Conservation (phyloP, 2,113 vertebrate genomes). For the Crotalus helleri region DNA sequence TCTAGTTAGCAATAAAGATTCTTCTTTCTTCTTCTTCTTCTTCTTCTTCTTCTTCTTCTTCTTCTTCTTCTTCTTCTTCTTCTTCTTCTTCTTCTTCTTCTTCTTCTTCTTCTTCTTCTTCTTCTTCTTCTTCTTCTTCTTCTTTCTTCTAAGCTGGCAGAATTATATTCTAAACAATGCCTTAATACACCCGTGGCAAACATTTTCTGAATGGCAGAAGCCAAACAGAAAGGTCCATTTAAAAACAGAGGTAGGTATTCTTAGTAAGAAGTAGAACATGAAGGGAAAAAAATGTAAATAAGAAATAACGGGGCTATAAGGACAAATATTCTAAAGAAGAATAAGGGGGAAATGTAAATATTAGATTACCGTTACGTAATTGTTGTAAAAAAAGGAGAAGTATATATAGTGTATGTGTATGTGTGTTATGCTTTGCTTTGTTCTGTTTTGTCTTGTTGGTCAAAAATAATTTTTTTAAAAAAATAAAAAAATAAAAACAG, state of each 20-base stretch:
- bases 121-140: not conserved
- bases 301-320: no score
- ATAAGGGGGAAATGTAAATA: no score
- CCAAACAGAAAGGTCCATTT: not conserved
- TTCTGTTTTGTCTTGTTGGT: no score
- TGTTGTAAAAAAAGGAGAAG: no score
- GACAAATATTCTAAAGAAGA: no score
- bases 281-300: no score
- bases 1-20: not conserved
- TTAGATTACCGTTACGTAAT: no score
- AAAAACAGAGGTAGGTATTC: not conserved
- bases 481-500: not conserved
- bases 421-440: no score
- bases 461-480: no score
- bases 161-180: not conserved
- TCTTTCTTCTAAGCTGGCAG: not conserved
- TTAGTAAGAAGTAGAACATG: no score
- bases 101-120: not conserved
- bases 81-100: not conserved
- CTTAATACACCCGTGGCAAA: not conserved
- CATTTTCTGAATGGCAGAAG: not conserved
- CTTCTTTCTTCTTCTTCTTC: not conserved
- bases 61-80: not conserved
- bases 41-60: not conserved
- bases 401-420: no score